A percentile compares a stretch with the other conserved stretches of the same genome.
These are phyloP conservation scores for Bombus waltoni DNA, from an alignment of 1,140 invertebrate genomes.

Conservation along the genomic window DNA sequence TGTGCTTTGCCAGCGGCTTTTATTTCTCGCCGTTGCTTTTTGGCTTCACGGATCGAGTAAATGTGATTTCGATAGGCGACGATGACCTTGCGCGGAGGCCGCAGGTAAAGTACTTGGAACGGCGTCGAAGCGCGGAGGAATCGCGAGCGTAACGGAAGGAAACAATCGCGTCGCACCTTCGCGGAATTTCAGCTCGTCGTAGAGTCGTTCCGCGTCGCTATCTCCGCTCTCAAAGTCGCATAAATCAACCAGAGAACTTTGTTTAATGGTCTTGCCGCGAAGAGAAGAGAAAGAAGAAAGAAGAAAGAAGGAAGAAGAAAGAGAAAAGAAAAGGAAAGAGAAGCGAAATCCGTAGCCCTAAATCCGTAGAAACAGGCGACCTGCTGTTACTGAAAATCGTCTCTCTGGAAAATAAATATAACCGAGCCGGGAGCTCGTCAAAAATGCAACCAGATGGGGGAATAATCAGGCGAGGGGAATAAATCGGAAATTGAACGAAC, in stretches of 20 bases:
- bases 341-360: neutral
- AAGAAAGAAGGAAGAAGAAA: no score
- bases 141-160: neutral
- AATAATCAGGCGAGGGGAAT: constrained; percentile 6
- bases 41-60: neutral
- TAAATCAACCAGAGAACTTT: no score
- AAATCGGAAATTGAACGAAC: constrained; percentile 19
- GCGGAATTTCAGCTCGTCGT: no score
- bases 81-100: neutral
- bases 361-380: neutral
- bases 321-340: no score
- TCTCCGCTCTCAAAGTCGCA: no score
- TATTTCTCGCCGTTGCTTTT: neutral
- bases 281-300: no score
- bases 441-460: neutral
- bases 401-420: neutral
- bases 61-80: neutral
- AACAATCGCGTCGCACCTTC: no score
- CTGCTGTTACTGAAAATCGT: neutral
- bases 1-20: no score
- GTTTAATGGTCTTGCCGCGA: no score
- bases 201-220: no score
- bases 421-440: neutral
- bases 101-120: neutral
- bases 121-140: neutral